Percentiles rank a stretch among this genome's conserved stretches.
phyloP scores from a whole-genome alignment of 1,140 invertebrate genomes.

The Zaprionus davidi region DNA sequence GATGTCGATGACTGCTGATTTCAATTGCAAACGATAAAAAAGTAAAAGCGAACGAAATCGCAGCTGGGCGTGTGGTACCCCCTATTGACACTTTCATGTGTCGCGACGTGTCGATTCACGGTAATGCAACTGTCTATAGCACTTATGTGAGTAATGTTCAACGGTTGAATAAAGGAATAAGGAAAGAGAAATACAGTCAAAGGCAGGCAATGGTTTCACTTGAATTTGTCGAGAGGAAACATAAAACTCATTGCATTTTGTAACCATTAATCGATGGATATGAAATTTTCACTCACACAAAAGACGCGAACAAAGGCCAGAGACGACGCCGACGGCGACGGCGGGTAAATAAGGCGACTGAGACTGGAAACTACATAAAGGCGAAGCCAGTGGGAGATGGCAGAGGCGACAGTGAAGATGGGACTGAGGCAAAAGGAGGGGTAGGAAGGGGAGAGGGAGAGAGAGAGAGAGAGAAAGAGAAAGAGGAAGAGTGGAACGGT shows the following conservation, averaged over 20 bases:
- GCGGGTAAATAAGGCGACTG: slow-evolving; percentile 33
- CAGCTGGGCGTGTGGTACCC: too few relatives aligned
- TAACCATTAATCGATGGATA: slow-evolving; percentile 48
- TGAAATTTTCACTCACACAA: slow-evolving; percentile 42
- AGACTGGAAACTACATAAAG: slow-evolving; percentile 34
- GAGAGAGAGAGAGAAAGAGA: background rate
- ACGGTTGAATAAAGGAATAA: background rate
- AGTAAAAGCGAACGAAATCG: background rate
- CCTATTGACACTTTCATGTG: too few relatives aligned
- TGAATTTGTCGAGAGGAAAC: slow-evolving; percentile 16
- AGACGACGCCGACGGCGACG: background rate
- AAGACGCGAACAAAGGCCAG: slow-evolving; percentile 25
- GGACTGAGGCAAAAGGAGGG: background rate
- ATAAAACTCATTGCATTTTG: slow-evolving; percentile 38
- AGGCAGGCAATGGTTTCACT: slow-evolving; percentile 14
- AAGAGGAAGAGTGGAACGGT: background rate
- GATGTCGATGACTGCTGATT: too few relatives aligned
- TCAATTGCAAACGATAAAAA: too few relatives aligned
- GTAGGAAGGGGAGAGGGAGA: too few relatives aligned
- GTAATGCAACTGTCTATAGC: background rate
- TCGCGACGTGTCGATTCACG: background rate
- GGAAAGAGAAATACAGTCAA: slow-evolving; percentile 3
- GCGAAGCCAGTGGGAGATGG: background rate
- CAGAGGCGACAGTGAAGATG: background rate
- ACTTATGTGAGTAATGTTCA: background rate